Evolutionary conservation across 2,797 vertebrate genomes (phyloP).

Genomic region (Cirrhinus molitorella): DNA sequence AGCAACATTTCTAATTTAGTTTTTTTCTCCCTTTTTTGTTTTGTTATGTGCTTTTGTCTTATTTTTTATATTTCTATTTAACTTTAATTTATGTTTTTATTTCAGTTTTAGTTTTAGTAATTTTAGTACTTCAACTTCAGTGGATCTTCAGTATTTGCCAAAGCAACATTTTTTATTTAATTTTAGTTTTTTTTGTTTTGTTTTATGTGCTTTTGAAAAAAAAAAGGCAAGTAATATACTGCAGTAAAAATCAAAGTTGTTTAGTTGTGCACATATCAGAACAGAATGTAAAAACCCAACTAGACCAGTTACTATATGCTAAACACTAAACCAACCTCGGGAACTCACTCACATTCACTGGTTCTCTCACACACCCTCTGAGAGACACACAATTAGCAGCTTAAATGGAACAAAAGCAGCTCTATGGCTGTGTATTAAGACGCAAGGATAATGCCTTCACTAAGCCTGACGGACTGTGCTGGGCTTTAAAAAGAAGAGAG

Average conservation of each 20-base stretch:
- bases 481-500: slow-evolving; percentile 26
- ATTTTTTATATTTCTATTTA: no score
- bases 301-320: not conserved
- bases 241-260: not conserved
- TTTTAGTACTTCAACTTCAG: no score
- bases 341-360: not conserved
- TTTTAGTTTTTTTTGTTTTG: no score
- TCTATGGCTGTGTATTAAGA: slow-evolving; percentile 46
- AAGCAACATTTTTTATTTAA: no score
- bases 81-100: no score
- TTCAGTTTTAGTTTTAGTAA: no score
- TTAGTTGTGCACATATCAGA: not conserved
- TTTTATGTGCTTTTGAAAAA: no score
- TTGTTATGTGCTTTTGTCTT: no score
- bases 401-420: slow-evolving; percentile 53
- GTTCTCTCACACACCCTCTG: slow-evolving; percentile 31
- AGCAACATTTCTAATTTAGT: no score
- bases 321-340: slow-evolving; percentile 6
- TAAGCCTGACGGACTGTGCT: slow-evolving; percentile 48
- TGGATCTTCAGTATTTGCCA: no score
- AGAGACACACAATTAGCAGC: slow-evolving; percentile 48
- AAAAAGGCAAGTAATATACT: not conserved
- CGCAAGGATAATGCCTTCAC: slow-evolving; percentile 38
- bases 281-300: slow-evolving; percentile 2
- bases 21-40: no score